phyloP scores from a whole-genome alignment of 2,797 vertebrate species.

The Tinamus major region DNA sequence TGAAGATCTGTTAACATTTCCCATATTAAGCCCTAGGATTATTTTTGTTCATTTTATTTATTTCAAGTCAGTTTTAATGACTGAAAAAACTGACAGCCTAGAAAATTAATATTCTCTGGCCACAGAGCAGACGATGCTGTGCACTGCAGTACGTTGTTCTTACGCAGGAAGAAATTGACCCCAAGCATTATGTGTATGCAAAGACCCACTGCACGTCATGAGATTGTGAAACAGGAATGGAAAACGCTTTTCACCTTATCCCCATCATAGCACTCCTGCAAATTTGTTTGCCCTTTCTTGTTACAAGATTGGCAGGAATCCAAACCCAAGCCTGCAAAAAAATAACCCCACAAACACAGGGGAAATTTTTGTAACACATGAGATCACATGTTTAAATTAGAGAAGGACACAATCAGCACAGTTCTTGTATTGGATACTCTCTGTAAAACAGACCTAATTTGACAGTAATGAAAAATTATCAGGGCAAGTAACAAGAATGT shows the following conservation, averaged over 20 bases:
- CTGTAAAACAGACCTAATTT: background rate
- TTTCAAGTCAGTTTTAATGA: background rate
- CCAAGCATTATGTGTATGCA: background rate
- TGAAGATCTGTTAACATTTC: background rate
- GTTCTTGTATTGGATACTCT: background rate
- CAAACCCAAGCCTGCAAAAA: background rate
- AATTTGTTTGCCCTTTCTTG: background rate
- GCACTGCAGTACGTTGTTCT: background rate
- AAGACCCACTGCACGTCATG: background rate
- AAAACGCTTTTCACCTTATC: background rate
- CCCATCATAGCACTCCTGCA: background rate
- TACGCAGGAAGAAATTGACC: background rate
- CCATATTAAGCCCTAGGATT: background rate
- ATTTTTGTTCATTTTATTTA: background rate
- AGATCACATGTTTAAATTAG: background rate
- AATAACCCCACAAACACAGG: background rate
- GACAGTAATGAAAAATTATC: background rate
- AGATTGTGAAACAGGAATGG: background rate
- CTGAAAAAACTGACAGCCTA: background rate
- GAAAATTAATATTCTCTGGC: background rate
- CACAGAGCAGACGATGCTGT: accelerated
- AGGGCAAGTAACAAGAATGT: background rate
- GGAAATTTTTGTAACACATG: background rate
- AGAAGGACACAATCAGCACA: accelerated
- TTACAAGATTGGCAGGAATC: background rate